Conservation (phyloP, 1,140 invertebrate species). For the Diploscapter pachys region DNA sequence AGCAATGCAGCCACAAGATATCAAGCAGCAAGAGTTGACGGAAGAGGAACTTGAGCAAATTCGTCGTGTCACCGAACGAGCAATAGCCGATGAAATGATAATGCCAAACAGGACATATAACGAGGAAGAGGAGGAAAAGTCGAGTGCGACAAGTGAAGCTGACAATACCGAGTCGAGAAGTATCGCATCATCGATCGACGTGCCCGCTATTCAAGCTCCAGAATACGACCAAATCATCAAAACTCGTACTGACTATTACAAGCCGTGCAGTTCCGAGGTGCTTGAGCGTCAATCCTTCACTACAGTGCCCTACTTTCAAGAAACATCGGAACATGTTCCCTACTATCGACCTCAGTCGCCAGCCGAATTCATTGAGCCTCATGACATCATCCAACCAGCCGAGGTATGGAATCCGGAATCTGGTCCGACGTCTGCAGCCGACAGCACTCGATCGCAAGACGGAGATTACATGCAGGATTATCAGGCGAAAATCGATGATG, state of each 20-base stretch:
- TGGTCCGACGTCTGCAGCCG: no score
- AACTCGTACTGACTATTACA: conserved; percentile 24
- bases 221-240: conserved; percentile 12
- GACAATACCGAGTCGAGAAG: conserved; percentile 6
- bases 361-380: no score
- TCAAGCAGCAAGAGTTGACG: conserved; percentile 13
- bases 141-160: conserved; percentile 35
- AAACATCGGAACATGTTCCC: no score
- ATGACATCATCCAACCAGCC: no score
- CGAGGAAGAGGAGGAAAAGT: conserved; percentile 2
- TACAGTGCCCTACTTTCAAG: not conserved
- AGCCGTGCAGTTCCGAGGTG: not conserved
- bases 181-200: conserved; percentile 10
- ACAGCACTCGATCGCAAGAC: no score
- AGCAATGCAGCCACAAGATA: not conserved
- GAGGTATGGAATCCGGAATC: no score
- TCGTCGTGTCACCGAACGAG: not conserved
- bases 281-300: not conserved
- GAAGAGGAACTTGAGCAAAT: conserved; percentile 4
- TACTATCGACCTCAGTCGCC: no score
- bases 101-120: not conserved
- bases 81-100: conserved; percentile 3
- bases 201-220: conserved; percentile 3
- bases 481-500: no score
- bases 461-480: no score